These are phyloP conservation scores for Tetramorium bicarinatum DNA, from an alignment of 2,888 invertebrate genomes.

Conservation along the genomic window DNA sequence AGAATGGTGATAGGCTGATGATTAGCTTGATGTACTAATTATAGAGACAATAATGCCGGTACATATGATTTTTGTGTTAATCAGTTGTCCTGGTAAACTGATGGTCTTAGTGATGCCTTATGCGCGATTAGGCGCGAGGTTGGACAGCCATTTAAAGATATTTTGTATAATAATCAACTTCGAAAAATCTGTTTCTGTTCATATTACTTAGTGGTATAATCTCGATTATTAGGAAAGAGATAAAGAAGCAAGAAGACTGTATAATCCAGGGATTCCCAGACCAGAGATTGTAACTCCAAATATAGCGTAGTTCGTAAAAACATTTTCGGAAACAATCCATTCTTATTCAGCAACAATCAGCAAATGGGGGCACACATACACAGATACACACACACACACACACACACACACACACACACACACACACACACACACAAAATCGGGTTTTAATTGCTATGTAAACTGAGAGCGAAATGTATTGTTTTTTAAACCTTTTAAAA, in stretches of 20 bases:
- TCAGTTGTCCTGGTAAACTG: constrained; percentile 37
- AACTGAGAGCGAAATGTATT: neutral
- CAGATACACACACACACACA: too few relatives aligned
- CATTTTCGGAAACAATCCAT: constrained; percentile 39
- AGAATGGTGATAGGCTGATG: constrained; percentile 19
- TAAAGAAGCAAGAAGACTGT: constrained; percentile 49
- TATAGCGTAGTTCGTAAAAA: constrained; percentile 2
- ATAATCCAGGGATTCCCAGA: constrained; percentile 45
- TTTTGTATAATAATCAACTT: constrained; percentile 14
- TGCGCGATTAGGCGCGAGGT: constrained; percentile 22
- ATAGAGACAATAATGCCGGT: constrained; percentile 51
- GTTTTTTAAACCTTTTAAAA: constrained; percentile 2
- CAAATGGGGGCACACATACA: neutral
- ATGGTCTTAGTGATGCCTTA: constrained; percentile 55
- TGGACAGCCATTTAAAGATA: constrained; percentile 20
- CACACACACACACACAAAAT: neutral
- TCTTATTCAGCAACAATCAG: neutral
- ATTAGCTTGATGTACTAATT: constrained; percentile 48
- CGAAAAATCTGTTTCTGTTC: constrained; percentile 6
- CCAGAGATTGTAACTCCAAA: constrained; percentile 23
- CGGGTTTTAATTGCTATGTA: neutral
- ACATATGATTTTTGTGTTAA: constrained; percentile 35
- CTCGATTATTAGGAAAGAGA: constrained; percentile 9
- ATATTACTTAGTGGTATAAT: constrained; percentile 5
- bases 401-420: too few relatives aligned